A percentile compares a stretch with the other conserved stretches of the same genome.
phyloP scores from a whole-genome alignment of 2,797 vertebrate species.

The Aphelocoma californica region DNA sequence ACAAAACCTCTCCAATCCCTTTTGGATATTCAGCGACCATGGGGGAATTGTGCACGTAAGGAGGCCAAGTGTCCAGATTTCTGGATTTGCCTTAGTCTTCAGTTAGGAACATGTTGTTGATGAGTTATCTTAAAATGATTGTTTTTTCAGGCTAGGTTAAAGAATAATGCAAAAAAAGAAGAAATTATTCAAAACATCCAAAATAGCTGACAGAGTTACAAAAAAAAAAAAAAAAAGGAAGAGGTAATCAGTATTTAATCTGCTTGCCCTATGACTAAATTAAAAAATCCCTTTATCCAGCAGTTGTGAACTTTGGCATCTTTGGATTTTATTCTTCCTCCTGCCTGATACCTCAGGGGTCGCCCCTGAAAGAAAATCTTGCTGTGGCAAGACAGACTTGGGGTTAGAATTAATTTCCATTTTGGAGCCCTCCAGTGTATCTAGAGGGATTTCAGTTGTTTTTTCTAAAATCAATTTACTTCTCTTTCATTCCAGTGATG shows the following conservation, averaged over 20 bases:
- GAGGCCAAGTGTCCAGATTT: neutral
- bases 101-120: neutral
- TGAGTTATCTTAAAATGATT: neutral
- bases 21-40: neutral
- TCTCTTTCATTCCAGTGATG: neutral
- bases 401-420: neutral
- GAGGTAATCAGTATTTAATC: neutral
- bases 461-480: neutral
- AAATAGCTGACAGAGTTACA: neutral
- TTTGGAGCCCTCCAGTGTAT: neutral
- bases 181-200: neutral
- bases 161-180: neutral
- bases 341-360: neutral
- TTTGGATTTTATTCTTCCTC: neutral
- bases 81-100: neutral
- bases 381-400: neutral
- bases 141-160: neutral
- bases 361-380: neutral
- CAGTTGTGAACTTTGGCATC: neutral
- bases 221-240: neutral
- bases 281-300: neutral
- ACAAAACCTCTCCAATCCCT: neutral
- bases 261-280: neutral
- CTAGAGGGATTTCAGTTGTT: neutral
- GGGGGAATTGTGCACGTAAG: neutral